A percentile compares a stretch with the other conserved stretches of the same genome.
phyloP scores from a whole-genome alignment of 2,797 vertebrate species.

The Squalus acanthias region DNA sequence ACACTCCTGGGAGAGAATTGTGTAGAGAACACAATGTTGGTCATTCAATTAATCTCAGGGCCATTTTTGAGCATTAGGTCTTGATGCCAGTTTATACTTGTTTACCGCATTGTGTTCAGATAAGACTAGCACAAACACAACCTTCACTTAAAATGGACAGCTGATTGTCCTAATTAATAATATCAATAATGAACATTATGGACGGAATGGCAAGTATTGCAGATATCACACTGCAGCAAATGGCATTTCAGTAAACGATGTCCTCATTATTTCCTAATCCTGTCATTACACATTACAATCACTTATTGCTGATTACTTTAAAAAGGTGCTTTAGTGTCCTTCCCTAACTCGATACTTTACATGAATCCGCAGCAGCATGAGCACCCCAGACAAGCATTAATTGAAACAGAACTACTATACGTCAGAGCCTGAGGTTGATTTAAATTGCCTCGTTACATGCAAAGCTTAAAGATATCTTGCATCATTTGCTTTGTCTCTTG shows the following conservation, averaged over 20 bases:
- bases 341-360: background rate
- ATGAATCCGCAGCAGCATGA: background rate
- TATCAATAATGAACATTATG: background rate
- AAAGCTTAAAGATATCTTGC: background rate
- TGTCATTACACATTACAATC: background rate
- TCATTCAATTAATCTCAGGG: background rate
- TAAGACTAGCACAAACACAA: background rate
- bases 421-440: background rate
- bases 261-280: background rate
- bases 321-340: background rate
- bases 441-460: background rate
- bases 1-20: background rate
- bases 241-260: background rate
- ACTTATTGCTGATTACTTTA: background rate
- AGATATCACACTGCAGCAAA: background rate
- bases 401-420: background rate
- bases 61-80: background rate
- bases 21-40: background rate
- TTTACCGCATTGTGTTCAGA: background rate
- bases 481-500: background rate
- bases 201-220: background rate
- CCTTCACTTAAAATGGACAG: background rate
- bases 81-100: background rate
- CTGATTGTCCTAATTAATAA: background rate
- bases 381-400: background rate